Evolutionary conservation across 2,888 invertebrate genomes (phyloP).

Genomic region (Trachelus tabidus): DNA sequence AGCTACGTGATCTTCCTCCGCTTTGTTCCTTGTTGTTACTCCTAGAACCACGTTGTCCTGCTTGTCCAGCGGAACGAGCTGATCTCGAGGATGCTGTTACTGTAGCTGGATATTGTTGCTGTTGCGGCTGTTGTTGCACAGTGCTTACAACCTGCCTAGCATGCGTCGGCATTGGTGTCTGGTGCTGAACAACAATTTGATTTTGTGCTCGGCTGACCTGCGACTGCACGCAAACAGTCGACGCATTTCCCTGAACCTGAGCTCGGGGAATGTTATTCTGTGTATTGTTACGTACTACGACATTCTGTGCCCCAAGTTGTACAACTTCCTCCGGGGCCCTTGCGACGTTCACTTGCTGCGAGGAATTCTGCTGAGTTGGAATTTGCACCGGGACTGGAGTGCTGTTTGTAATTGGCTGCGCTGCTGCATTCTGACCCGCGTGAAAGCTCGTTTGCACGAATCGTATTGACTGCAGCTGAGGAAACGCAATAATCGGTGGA

Average conservation of each 20-base stretch:
- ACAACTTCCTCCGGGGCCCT: conserved; percentile 52
- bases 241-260: conserved; percentile 29
- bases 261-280: conserved; percentile 30
- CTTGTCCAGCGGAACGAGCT: conserved; percentile 50
- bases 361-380: conserved; percentile 34
- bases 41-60: conserved; percentile 51
- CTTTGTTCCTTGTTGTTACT: conserved; percentile 56
- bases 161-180: conserved; percentile 31
- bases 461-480: conserved; percentile 60
- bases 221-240: conserved; percentile 34
- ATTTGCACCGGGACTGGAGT: conserved; percentile 25
- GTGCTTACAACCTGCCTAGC: neutral
- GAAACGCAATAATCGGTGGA: conserved; percentile 59
- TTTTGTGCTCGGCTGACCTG: conserved; percentile 47
- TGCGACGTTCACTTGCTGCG: conserved; percentile 49
- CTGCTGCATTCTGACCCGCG: conserved; percentile 20
- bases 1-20: conserved; percentile 63
- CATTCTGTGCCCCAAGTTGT: conserved; percentile 43
- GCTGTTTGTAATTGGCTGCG: conserved; percentile 9
- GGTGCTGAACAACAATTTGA: conserved; percentile 57
- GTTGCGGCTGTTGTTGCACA: conserved; percentile 33
- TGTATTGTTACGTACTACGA: conserved; percentile 20
- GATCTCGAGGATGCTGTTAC: conserved; percentile 49
- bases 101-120: conserved; percentile 46
- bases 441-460: conserved; percentile 60